A percentile compares a stretch with the other conserved stretches of the same genome.
Evolutionary conservation across 1,140 invertebrate species (phyloP).

Genomic region (Gonatopus flavifemur): DNA sequence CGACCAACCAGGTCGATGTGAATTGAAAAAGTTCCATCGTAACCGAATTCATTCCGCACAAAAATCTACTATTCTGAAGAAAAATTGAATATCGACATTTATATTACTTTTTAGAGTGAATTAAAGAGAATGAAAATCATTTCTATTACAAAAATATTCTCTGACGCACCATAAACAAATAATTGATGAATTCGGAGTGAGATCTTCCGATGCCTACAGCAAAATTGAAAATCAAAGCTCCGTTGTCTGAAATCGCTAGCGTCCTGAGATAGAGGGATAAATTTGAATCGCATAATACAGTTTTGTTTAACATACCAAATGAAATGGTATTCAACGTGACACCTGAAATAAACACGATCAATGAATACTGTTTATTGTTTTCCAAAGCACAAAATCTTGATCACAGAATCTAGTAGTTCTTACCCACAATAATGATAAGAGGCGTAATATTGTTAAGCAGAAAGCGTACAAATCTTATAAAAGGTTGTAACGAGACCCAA

Average conservation of each 20-base stretch:
- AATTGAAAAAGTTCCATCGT: conserved; percentile 44
- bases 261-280: conserved; percentile 44
- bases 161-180: conserved; percentile 43
- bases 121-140: too few relatives aligned
- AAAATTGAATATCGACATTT: conserved; percentile 2
- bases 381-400: background rate
- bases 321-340: conserved; percentile 39
- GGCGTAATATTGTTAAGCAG: conserved; percentile 41
- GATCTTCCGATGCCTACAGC: conserved; percentile 43
- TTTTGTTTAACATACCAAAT: conserved; percentile 35
- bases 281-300: conserved; percentile 35
- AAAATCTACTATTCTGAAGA: conserved; percentile 34
- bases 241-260: conserved; percentile 46
- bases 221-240: conserved; percentile 48
- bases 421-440: conserved; percentile 43
- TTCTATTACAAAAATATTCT: too few relatives aligned
- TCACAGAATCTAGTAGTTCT: conserved; percentile 6
- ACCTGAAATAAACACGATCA: conserved; percentile 23
- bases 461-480: conserved; percentile 36
- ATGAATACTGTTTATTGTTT: background rate
- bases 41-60: conserved; percentile 34
- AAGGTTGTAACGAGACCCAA: conserved; percentile 38
- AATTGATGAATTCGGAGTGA: conserved; percentile 34
- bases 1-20: conserved; percentile 40
- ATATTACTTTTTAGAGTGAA: too few relatives aligned